phyloP scores from a whole-genome alignment of 2,797 vertebrate species.

The Eleutherodactylus coqui region DNA sequence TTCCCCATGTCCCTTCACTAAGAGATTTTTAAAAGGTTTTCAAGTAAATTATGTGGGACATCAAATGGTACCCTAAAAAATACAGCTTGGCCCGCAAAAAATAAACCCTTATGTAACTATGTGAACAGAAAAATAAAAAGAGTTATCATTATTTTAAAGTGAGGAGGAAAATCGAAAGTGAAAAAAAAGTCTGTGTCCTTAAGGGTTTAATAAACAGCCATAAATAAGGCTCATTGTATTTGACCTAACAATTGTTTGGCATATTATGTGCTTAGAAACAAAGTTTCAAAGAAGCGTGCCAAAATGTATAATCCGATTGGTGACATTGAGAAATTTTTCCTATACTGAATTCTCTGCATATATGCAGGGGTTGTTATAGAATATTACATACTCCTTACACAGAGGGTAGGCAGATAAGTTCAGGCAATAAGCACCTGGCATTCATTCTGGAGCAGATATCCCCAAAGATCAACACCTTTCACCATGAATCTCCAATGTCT shows the following conservation, averaged over 20 bases:
- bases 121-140: too few relatives aligned
- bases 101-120: too few relatives aligned
- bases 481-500: constrained; percentile 22
- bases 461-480: neutral
- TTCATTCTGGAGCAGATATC: neutral
- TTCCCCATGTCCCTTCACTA: too few relatives aligned
- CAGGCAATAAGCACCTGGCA: neutral
- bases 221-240: neutral
- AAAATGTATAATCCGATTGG: constrained; percentile 15
- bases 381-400: neutral
- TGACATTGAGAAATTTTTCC: constrained; percentile 2
- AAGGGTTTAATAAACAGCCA: neutral
- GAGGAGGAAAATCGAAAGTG: too few relatives aligned
- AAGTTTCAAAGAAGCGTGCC: constrained; percentile 3
- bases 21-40: too few relatives aligned
- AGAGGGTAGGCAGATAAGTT: neutral
- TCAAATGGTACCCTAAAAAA: too few relatives aligned
- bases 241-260: neutral
- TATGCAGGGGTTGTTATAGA: neutral
- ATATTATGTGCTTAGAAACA: constrained; percentile 4
- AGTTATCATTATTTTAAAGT: too few relatives aligned
- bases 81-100: too few relatives aligned
- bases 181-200: neutral
- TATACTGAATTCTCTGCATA: neutral
- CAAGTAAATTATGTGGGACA: too few relatives aligned